Evolutionary conservation across 2,888 invertebrate species (phyloP).

Genomic region (Eupithecia vulgata): DNA sequence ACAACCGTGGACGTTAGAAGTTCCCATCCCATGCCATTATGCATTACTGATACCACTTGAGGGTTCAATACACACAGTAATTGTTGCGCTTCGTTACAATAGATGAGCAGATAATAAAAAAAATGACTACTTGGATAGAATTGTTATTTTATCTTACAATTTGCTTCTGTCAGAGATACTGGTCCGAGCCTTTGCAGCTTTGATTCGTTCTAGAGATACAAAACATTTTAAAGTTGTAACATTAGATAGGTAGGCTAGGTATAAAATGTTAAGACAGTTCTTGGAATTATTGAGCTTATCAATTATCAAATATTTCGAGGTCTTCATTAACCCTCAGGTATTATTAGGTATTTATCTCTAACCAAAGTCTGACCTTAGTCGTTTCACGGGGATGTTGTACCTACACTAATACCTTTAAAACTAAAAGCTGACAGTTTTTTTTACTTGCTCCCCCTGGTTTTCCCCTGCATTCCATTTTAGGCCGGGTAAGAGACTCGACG

Average conservation of each 20-base stretch:
- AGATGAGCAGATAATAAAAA: neutral
- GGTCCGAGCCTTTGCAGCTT: neutral
- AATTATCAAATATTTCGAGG: too few relatives aligned
- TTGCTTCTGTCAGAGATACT: too few relatives aligned
- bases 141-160: too few relatives aligned
- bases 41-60: constrained; percentile 32
- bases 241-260: too few relatives aligned
- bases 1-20: constrained; percentile 59
- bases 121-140: too few relatives aligned
- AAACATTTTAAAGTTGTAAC: too few relatives aligned
- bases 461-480: neutral
- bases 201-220: neutral
- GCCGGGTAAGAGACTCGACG: neutral
- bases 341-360: too few relatives aligned
- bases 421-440: too few relatives aligned
- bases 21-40: constrained; percentile 44
- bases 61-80: constrained; percentile 40
- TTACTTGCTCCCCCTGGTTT: neutral
- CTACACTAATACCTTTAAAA: neutral
- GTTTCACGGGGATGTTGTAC: too few relatives aligned
- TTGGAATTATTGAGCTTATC: too few relatives aligned
- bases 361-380: neutral
- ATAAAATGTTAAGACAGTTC: too few relatives aligned
- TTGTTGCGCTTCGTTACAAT: constrained; percentile 38
- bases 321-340: too few relatives aligned